Conservation (phyloP, 2,888 invertebrate species). For the Pachliopta kotzebuea region DNA sequence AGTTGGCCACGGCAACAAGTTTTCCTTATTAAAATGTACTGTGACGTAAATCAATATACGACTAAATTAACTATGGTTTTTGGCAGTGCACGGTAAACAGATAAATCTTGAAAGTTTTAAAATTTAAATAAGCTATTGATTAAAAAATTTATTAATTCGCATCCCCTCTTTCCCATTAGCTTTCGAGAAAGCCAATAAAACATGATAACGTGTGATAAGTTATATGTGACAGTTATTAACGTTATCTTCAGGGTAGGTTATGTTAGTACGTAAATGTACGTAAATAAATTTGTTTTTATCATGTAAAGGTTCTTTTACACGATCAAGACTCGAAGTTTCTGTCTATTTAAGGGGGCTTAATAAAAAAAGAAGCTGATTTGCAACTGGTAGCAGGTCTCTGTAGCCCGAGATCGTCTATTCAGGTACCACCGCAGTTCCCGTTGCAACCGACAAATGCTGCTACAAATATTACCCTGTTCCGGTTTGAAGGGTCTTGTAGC, state of each 20-base stretch:
- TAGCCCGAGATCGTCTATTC: too few relatives aligned
- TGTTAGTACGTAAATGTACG: slow-evolving; percentile 10
- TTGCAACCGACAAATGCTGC: too few relatives aligned
- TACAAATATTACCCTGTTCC: too few relatives aligned
- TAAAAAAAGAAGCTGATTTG: too few relatives aligned
- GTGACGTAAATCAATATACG: slow-evolving; percentile 15
- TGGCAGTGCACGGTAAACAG: slow-evolving; percentile 28
- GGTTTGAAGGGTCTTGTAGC: too few relatives aligned
- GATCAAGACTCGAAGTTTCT: neutral
- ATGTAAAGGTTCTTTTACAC: slow-evolving; percentile 17
- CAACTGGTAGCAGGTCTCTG: too few relatives aligned
- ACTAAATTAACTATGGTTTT: slow-evolving; percentile 24
- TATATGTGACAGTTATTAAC: slow-evolving; percentile 1
- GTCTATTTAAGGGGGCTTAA: neutral
- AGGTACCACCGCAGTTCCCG: too few relatives aligned
- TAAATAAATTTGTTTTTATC: slow-evolving; percentile 20
- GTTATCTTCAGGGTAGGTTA: slow-evolving; percentile 18
- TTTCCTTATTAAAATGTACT: slow-evolving; percentile 15
- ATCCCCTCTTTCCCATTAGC: neutral
- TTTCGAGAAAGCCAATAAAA: neutral
- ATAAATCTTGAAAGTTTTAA: slow-evolving; percentile 13
- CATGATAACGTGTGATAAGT: neutral
- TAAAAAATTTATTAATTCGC: neutral
- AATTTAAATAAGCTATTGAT: neutral
- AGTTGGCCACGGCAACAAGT: slow-evolving; percentile 28